Evolutionary conservation across 2,113 vertebrate genomes (phyloP).

Genomic region (Bombycilla garrulus): DNA sequence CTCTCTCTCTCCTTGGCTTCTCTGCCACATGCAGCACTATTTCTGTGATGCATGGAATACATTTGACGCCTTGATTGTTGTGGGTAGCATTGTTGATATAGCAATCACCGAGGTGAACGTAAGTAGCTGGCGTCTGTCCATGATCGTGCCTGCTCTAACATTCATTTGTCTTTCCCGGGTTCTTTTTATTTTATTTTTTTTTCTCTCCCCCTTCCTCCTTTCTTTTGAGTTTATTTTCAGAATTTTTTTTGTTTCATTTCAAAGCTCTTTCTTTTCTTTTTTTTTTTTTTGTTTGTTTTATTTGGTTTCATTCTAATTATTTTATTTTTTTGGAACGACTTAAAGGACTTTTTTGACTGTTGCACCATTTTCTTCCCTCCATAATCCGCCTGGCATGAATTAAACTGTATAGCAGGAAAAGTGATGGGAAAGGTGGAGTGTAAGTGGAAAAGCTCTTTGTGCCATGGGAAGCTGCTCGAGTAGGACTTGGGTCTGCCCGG

Average conservation of each 20-base stretch:
- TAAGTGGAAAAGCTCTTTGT: constrained; percentile 21
- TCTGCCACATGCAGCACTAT: constrained; percentile 95
- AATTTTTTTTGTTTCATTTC: constrained; percentile 55
- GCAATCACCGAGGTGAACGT: constrained; percentile 99
- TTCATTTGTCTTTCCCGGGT: constrained; percentile 68
- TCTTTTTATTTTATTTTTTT: neutral
- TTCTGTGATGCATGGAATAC: constrained; percentile 99
- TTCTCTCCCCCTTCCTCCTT: constrained; percentile 14
- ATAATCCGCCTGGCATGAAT: constrained; percentile 78
- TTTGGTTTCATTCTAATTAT: constrained; percentile 22
- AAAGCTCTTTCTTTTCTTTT: neutral
- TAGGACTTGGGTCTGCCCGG: neutral
- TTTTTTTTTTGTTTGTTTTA: neutral
- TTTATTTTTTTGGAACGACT: constrained; percentile 70
- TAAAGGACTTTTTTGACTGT: constrained; percentile 66
- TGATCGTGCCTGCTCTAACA: constrained; percentile 85
- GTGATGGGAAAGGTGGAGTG: constrained; percentile 40
- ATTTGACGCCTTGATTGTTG: constrained; percentile 99
- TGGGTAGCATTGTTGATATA: constrained; percentile 99
- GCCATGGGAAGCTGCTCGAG: constrained; percentile 34
- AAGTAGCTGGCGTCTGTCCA: constrained; percentile 93
- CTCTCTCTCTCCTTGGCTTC: constrained; percentile 66
- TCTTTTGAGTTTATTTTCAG: constrained; percentile 72
- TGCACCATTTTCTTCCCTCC: constrained; percentile 72
- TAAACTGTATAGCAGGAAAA: constrained; percentile 78